Base-by-base conservation (phyloP, 2,113 vertebrate genomes). In the Salminus brasiliensis region DNA sequence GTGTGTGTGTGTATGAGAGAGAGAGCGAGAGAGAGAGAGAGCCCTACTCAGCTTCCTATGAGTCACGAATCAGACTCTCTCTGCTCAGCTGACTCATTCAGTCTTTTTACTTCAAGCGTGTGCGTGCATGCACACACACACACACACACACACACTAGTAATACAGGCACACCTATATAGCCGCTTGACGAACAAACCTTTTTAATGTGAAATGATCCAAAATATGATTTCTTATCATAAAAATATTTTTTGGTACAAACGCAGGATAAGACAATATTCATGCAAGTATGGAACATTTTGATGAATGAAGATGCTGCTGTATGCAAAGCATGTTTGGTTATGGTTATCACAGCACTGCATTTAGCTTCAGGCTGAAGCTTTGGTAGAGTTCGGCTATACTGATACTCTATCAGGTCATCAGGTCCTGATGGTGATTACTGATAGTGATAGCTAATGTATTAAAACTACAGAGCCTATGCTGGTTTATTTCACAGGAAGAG, bases 61-160 rank as follows among this genome's bases (percentile, higher is more conserved):
- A 75, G 72, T 83, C 74, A 82, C 41, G 63, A 77, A 70, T 76
- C 84, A 82, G 52, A 52, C 41, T 68, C 36, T 30, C n/a, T 43
- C 76, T 34, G 29, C n/a, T 63, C 41, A 62, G 55, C 43, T 79
- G 69, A 81, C 67, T 76, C 66, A 81, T 63, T 76, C 55, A 71
- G 32, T 23, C 49, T 70, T 62, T 52, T 49, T n/a, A 12, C 18
- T 68, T n/a, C 8, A 59, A 60, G 36, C 0, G 6, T 43, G 13
- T 8, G 2, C 30, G 15, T 15, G 10, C 57, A 18, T 4, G 1
- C n/a, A 29, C 30, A 23, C 57, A 57, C 78, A 52, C 41, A 71
- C 55, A 63, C 55, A 18, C 18, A 9, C 29, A 36, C 29, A 18
- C 43, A 36, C 77, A 45, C 47, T 41, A 41, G 39, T 5, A 23